A percentile compares a stretch with the other conserved stretches of the same genome.
Conservation (phyloP, 1,140 invertebrate genomes). For the Eupeodes corollae region DNA sequence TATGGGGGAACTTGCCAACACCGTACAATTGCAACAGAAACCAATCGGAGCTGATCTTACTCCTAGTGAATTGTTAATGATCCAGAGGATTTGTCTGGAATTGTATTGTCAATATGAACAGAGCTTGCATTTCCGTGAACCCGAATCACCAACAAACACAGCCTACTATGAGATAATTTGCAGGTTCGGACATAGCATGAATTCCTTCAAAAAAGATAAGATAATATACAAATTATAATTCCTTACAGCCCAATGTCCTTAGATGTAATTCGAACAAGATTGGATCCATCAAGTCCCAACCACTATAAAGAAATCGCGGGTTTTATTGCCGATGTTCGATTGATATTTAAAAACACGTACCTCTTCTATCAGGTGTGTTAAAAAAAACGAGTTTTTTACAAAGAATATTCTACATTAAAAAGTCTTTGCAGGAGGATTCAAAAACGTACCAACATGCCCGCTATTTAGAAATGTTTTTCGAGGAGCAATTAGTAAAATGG, state of each 20-base stretch:
- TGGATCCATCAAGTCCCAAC: slow-evolving; percentile 56
- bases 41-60: slow-evolving; percentile 42
- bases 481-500: slow-evolving; percentile 68
- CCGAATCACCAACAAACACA: slow-evolving; percentile 60
- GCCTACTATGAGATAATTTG: slow-evolving; percentile 35
- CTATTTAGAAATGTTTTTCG: slow-evolving; percentile 74
- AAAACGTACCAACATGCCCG: slow-evolving; percentile 74
- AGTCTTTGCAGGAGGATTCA: slow-evolving; percentile 56
- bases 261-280: slow-evolving; percentile 64
- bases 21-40: slow-evolving; percentile 39
- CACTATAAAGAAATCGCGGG: slow-evolving; percentile 65
- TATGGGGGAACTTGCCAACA: slow-evolving; percentile 51
- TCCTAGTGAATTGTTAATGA: slow-evolving; percentile 52
- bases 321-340: slow-evolving; percentile 68
- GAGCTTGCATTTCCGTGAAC: slow-evolving; percentile 75
- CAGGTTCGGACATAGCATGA: slow-evolving; percentile 16
- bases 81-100: slow-evolving; percentile 75
- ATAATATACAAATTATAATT: background rate
- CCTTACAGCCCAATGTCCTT: slow-evolving; percentile 74
- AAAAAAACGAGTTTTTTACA: background rate
- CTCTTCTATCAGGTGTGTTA: slow-evolving; percentile 68
- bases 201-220: background rate
- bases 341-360: slow-evolving; percentile 81
- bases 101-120: slow-evolving; percentile 81
- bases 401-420: background rate